phyloP scores from a whole-genome alignment of 2,113 vertebrate genomes.

The Apodemus sylvaticus region DNA sequence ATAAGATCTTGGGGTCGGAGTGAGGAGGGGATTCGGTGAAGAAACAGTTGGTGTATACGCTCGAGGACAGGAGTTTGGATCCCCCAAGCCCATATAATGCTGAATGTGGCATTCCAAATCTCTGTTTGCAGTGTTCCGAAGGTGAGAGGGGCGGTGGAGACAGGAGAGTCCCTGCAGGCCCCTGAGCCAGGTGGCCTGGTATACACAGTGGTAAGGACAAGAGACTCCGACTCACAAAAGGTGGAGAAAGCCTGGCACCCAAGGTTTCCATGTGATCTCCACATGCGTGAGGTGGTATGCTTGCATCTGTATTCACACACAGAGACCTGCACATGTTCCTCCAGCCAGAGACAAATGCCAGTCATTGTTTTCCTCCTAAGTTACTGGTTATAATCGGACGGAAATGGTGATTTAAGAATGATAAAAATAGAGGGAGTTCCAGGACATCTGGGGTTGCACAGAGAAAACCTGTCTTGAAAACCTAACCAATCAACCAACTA shows the following conservation, averaged over 20 bases:
- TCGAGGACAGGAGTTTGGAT: background rate
- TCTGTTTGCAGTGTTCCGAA: background rate
- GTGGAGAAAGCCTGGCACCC: background rate
- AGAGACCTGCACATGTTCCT: background rate
- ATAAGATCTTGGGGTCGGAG: background rate
- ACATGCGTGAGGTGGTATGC: no score
- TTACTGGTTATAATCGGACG: background rate
- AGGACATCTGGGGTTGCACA: background rate
- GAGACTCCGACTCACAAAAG: background rate
- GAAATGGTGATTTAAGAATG: background rate
- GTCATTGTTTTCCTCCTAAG: background rate
- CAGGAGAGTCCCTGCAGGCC: no score
- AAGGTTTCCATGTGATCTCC: background rate
- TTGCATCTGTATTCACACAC: background rate
- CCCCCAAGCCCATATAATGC: background rate
- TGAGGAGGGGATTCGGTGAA: background rate
- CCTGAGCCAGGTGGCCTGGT: background rate
- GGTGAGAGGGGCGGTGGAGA: background rate
- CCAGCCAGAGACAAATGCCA: background rate
- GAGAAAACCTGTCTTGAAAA: no score
- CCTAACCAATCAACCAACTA: no score
- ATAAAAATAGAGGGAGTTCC: background rate
- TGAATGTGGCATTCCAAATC: background rate
- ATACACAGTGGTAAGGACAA: no score
- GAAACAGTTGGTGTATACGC: no score